These are phyloP conservation scores for Melipona bicolor DNA, from an alignment of 2,888 invertebrate genomes.

Conservation along the genomic window DNA sequence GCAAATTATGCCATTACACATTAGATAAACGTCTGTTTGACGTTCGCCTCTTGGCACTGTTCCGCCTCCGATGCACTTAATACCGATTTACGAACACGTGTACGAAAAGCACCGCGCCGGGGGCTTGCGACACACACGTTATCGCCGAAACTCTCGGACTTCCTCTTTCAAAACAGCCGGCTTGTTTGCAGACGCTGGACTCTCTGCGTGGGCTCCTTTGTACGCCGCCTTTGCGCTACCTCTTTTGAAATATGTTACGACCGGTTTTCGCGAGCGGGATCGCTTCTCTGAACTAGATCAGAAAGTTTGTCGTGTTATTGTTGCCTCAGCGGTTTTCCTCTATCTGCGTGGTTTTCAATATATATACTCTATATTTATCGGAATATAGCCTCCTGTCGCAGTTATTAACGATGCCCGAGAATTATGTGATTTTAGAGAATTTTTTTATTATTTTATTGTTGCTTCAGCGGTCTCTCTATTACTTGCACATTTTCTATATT, in stretches of 20 bases:
- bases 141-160: neutral
- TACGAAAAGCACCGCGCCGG: constrained; percentile 1
- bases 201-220: neutral
- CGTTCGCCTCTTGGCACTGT: constrained; percentile 74
- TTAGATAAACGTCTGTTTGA: constrained; percentile 74
- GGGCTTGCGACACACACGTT: constrained; percentile 34
- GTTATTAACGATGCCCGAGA: too few species aligned
- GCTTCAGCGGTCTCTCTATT: too few species aligned
- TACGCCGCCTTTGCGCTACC: neutral
- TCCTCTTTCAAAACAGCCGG: constrained; percentile 25
- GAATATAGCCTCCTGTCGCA: neutral
- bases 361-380: neutral
- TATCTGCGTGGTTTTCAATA: neutral
- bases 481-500: too few species aligned
- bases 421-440: too few species aligned
- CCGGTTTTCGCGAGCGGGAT: neutral
- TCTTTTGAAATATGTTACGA: constrained; percentile 11
- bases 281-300: constrained; percentile 4
- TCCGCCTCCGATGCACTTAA: constrained; percentile 61
- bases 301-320: neutral
- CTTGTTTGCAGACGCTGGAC: constrained; percentile 20
- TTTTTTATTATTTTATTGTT: too few species aligned
- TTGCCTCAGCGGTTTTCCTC: neutral
- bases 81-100: constrained; percentile 59
- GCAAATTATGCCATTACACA: constrained; percentile 79